These are phyloP conservation scores for Enteromius mattozi DNA, from an alignment of 2,797 vertebrate genomes.

Conservation along the genomic window DNA sequence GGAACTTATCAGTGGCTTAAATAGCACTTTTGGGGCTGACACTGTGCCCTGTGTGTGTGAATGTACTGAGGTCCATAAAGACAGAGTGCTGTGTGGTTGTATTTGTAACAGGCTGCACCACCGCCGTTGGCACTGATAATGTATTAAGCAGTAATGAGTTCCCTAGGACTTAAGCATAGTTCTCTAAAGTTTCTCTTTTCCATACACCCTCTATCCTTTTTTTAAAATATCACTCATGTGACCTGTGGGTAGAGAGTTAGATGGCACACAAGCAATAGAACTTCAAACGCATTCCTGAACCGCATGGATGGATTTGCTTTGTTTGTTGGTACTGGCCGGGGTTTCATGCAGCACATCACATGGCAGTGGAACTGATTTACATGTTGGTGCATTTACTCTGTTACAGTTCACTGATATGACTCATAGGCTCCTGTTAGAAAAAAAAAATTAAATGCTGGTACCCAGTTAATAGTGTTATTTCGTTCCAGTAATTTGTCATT, in stretches of 20 bases:
- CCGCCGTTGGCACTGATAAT: conserved; percentile 50
- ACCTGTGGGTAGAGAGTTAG: conserved; percentile 6
- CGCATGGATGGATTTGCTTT: conserved; percentile 10
- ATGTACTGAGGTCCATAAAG: conserved; percentile 29
- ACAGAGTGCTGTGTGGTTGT: conserved; percentile 39
- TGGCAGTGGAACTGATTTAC: conserved; percentile 7
- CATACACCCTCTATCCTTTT: conserved; percentile 8
- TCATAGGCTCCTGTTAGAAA: neutral
- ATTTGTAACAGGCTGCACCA: conserved; percentile 33
- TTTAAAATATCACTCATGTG: conserved; percentile 1
- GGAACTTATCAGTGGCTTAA: conserved; percentile 43
- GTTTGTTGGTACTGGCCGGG: conserved; percentile 3
- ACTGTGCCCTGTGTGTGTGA: conserved; percentile 39
- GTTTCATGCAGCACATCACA: conserved; percentile 12
- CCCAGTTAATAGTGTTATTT: neutral
- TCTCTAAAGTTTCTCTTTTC: conserved; percentile 40
- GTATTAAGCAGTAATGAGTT: conserved; percentile 55
- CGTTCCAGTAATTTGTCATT: neutral
- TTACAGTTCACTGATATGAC: conserved; percentile 8
- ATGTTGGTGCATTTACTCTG: conserved; percentile 17
- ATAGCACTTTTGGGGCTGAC: conserved; percentile 48
- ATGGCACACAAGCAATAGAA: neutral
- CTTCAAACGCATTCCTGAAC: conserved; percentile 18
- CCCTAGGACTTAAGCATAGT: conserved; percentile 50
- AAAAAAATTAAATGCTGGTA: neutral